phyloP scores from a whole-genome alignment of 2,113 vertebrate species.

The Microtus ochrogaster region DNA sequence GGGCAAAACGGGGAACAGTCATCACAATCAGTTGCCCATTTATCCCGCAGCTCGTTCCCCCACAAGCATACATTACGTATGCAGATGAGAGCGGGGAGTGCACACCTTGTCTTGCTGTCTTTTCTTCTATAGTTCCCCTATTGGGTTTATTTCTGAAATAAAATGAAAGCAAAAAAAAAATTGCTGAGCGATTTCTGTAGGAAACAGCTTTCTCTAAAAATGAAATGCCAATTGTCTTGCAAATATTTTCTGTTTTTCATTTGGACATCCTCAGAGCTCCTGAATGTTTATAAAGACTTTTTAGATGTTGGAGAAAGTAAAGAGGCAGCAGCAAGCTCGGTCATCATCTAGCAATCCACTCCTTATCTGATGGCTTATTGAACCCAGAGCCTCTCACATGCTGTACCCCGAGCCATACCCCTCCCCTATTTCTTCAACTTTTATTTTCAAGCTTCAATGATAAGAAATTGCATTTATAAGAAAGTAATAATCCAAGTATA shows the following conservation, averaged over 20 bases:
- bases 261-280: constrained; percentile 66
- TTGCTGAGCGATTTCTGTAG: constrained; percentile 69
- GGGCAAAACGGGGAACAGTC: constrained; percentile 78
- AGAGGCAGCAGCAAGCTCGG: constrained; percentile 28
- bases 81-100: constrained; percentile 55
- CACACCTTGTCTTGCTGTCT: constrained; percentile 59
- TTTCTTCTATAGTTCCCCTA: constrained; percentile 77
- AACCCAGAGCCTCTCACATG: background rate
- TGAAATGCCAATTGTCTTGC: constrained; percentile 74
- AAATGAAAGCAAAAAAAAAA: constrained; percentile 73
- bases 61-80: constrained; percentile 75
- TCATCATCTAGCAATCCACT: constrained; percentile 23
- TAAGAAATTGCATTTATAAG: background rate
- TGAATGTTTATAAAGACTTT: constrained; percentile 75
- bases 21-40: constrained; percentile 72
- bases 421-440: background rate
- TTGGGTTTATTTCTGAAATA: constrained; percentile 68
- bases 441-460: constrained; percentile 25
- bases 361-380: background rate
- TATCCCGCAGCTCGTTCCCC: constrained; percentile 67
- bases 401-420: background rate
- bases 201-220: constrained; percentile 77
- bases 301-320: constrained; percentile 55
- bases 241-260: constrained; percentile 65
- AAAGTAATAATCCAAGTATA: background rate